Evolutionary conservation across 2,797 vertebrate species (phyloP).

Genomic region (Calcarius lapponicus): DNA sequence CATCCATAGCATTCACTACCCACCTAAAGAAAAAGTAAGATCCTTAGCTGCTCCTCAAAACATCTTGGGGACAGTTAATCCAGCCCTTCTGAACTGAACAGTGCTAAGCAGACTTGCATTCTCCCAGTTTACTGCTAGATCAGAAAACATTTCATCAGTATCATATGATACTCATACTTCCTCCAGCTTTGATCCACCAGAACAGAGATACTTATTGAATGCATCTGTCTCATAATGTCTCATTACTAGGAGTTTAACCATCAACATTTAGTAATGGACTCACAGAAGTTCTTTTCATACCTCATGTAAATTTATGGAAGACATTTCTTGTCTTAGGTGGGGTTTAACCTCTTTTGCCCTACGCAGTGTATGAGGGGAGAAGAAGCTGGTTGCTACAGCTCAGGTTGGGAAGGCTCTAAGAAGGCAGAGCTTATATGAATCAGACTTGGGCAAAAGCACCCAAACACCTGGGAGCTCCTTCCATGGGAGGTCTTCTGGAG

Average conservation of each 20-base stretch:
- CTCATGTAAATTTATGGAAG: background rate
- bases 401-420: background rate
- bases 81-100: background rate
- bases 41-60: background rate
- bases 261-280: constrained; percentile 56
- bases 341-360: background rate
- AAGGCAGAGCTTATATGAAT: background rate
- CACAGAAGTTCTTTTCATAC: constrained; percentile 4
- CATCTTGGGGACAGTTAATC: background rate
- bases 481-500: background rate
- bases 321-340: background rate
- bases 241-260: constrained; percentile 54
- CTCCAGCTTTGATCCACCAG: constrained; percentile 46
- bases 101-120: background rate
- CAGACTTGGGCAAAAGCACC: background rate
- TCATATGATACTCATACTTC: constrained; percentile 45
- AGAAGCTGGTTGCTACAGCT: background rate
- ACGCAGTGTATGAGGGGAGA: fast-evolving
- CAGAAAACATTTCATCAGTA: constrained; percentile 45
- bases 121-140: constrained; percentile 7
- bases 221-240: constrained; percentile 38
- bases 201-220: constrained; percentile 57
- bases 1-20: background rate
- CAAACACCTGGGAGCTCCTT: background rate
- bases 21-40: background rate